Evolutionary conservation across 1,140 invertebrate genomes (phyloP).

Genomic region (Brachionus koreanus): DNA sequence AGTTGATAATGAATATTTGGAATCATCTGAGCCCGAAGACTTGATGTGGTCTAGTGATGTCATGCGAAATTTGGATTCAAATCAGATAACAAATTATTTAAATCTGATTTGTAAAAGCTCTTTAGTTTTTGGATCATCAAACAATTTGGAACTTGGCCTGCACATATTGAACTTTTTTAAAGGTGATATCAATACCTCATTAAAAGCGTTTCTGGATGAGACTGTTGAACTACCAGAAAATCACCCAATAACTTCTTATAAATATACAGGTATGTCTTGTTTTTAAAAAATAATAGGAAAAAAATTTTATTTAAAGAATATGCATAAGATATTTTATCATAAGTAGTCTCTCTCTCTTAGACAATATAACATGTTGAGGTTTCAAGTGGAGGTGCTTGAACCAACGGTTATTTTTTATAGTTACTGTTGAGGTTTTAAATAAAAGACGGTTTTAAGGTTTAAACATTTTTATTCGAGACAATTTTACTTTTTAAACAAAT

Average conservation of each 20-base stretch:
- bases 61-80: background rate
- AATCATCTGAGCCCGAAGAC: background rate
- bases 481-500: too few species aligned
- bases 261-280: constrained; percentile 46
- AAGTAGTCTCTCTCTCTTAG: constrained; percentile 42
- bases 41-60: constrained; percentile 42
- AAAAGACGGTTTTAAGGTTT: too few species aligned
- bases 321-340: background rate
- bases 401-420: too few species aligned
- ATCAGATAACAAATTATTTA: constrained; percentile 9
- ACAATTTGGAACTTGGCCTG: constrained; percentile 36
- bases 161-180: constrained; percentile 28
- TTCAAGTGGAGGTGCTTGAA: too few species aligned
- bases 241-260: constrained; percentile 44
- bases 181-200: constrained; percentile 33
- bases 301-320: background rate
- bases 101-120: constrained; percentile 22
- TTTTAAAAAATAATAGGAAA: background rate
- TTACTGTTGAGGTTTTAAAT: too few species aligned
- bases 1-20: background rate
- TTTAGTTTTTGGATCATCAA: constrained; percentile 15
- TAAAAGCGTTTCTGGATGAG: constrained; percentile 43
- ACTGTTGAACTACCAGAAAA: constrained; percentile 15
- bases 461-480: too few species aligned
- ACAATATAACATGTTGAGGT: background rate